Percentiles rank a stretch among this genome's conserved stretches.
Conservation (phyloP, 1,140 invertebrate genomes). For the Araneus ventricosus region DNA sequence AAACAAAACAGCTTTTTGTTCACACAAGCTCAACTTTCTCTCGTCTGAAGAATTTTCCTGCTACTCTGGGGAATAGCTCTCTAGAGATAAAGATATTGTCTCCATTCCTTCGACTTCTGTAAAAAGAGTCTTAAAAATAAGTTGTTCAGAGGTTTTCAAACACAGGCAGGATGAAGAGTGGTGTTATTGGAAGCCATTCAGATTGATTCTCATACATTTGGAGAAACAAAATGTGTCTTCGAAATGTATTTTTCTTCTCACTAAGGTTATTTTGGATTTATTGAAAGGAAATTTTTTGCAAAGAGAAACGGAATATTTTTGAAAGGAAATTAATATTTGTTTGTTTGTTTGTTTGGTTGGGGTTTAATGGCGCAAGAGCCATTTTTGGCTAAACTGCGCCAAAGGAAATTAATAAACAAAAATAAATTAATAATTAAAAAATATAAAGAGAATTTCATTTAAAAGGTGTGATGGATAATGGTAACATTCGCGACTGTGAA, state of each 20-base stretch:
- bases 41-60: background rate
- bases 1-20: background rate
- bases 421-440: too few relatives aligned
- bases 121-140: slow-evolving; percentile 19
- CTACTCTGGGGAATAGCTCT: background rate
- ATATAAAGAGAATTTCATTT: too few relatives aligned
- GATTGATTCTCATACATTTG: slow-evolving; percentile 3
- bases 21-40: slow-evolving; percentile 3
- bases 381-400: too few relatives aligned
- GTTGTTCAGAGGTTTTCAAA: slow-evolving; percentile 12
- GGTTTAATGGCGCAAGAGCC: too few relatives aligned
- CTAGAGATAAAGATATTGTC: background rate
- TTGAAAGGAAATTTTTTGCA: background rate
- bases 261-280: background rate
- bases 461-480: too few relatives aligned
- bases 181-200: background rate
- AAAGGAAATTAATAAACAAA: too few relatives aligned
- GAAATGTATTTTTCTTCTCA: background rate
- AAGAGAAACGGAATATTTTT: background rate
- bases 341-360: too few relatives aligned
- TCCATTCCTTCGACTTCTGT: background rate
- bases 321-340: too few relatives aligned
- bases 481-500: too few relatives aligned
- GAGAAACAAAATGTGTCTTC: background rate
- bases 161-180: background rate